These are phyloP conservation scores for Thymelicus lineola DNA, from an alignment of 2,888 invertebrate species.

Conservation along the genomic window DNA sequence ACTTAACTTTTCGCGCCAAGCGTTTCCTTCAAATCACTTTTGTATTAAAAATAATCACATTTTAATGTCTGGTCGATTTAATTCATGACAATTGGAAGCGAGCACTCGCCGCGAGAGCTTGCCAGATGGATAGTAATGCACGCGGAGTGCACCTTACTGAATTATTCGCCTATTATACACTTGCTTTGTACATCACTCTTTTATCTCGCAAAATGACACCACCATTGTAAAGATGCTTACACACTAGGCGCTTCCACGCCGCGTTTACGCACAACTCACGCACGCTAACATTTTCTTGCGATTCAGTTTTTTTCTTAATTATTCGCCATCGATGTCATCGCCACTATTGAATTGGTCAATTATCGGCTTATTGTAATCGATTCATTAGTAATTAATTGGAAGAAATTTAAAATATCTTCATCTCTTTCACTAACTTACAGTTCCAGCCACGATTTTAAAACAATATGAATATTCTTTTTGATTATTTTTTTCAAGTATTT, in stretches of 20 bases:
- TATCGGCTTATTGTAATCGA: conserved; percentile 6
- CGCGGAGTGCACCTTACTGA: conserved; percentile 64
- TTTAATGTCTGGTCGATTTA: conserved; percentile 35
- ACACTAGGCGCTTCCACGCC: conserved; percentile 51
- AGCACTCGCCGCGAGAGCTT: conserved; percentile 40
- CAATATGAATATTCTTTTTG: no score
- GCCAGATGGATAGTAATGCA: conserved; percentile 77
- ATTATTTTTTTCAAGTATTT: neutral
- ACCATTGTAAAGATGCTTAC: conserved; percentile 50
- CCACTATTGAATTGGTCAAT: neutral
- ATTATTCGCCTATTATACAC: conserved; percentile 81
- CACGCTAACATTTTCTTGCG: neutral
- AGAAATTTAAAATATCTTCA: conserved; percentile 7
- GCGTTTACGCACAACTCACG: conserved; percentile 15
- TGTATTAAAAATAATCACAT: conserved; percentile 38
- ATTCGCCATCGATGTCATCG: neutral
- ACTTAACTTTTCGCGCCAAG: conserved; percentile 35
- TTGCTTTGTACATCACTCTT: conserved; percentile 74
- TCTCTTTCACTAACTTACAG: no score
- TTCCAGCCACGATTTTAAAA: no score
- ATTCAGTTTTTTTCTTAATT: neutral
- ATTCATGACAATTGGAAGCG: conserved; percentile 32
- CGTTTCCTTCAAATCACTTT: conserved; percentile 30
- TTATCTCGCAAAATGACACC: conserved; percentile 66
- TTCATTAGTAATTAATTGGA: conserved; percentile 22